phyloP scores from a whole-genome alignment of 2,797 vertebrate species.

The Anas bahamensis region DNA sequence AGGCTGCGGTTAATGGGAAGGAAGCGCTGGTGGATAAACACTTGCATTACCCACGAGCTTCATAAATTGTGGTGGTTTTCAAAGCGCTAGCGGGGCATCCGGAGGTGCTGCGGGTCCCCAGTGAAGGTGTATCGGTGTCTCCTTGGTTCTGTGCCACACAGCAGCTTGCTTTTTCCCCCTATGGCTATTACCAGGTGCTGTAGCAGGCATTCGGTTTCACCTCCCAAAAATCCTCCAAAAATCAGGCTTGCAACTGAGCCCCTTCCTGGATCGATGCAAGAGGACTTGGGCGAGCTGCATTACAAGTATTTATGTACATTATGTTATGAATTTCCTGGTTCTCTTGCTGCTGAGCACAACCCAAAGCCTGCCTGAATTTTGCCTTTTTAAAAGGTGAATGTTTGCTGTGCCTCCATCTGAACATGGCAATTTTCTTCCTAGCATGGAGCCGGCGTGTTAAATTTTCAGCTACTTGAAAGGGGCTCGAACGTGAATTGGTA shows the following conservation, averaged over 20 bases:
- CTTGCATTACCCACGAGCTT: background rate
- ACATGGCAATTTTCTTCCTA: background rate
- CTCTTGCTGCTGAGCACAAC: background rate
- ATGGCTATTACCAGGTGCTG: fast-evolving
- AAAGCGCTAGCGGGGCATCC: background rate
- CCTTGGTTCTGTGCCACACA: fast-evolving
- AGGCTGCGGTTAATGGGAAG: background rate
- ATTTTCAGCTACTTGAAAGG: background rate
- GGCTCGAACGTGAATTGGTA: background rate
- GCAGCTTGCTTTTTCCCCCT: background rate
- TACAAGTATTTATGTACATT: background rate
- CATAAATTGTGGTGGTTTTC: background rate
- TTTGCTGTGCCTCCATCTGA: background rate
- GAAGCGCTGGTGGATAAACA: background rate
- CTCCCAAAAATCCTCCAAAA: background rate
- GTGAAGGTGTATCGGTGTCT: background rate
- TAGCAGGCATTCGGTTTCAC: fast-evolving
- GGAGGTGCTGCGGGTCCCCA: background rate
- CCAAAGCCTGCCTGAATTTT: background rate
- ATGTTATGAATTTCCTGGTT: background rate
- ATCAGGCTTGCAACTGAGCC: background rate
- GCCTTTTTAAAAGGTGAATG: background rate
- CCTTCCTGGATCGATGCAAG: background rate
- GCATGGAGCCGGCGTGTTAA: background rate
- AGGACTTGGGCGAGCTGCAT: background rate